Base-by-base conservation (phyloP, 2,113 vertebrate species). In the Barbus barbus region DNA sequence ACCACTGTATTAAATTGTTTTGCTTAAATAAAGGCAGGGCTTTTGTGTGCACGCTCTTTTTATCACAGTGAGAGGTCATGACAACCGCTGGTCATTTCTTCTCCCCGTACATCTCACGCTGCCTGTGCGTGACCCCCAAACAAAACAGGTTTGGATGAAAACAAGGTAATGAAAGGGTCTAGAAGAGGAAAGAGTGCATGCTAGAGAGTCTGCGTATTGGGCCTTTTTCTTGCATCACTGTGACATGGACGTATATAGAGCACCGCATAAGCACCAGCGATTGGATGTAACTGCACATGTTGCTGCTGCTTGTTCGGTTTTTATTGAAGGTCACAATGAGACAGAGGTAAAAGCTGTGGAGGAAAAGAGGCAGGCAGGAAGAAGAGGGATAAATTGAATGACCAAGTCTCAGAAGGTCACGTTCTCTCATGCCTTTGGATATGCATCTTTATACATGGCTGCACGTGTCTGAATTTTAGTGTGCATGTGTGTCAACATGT, bases 281-380 rank as follows among this genome's bases (percentile, higher is more conserved):
- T 78, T 61, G 56, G 51, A 61, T 78, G 77, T 44, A 78, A 78
- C 44, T 63, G 56, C 41, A 78, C 77, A 20, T 44, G 77, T 78
- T 78, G 77, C 77, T 44, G 56, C 76, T 61, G 53, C 36, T 61
- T 61, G 53, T 60, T 78, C 36, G 26, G 56, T 41, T 41, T 58
- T 44, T 78, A 78, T 41, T 11, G 53, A 78, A 44, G 56, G 53
- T 61, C 56, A 20, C 22, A 78, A 8, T 44, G 22, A 61, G 76
- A 28, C 56, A 53, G 18, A 78, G 76, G 53, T 33, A 5, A 78
- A 78, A 38, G 36, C 20, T 60, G 51, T 56, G 75, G 28, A 56
- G 75, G 75, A 78, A 58, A 58, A 38, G 2, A 58, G 75, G 12
- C 5, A 60, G 31, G 12, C 3, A 38, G 75, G 38, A 38, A 38